phyloP scores from a whole-genome alignment of 2,113 vertebrate genomes.

The Microcebus ravelobensis region DNA sequence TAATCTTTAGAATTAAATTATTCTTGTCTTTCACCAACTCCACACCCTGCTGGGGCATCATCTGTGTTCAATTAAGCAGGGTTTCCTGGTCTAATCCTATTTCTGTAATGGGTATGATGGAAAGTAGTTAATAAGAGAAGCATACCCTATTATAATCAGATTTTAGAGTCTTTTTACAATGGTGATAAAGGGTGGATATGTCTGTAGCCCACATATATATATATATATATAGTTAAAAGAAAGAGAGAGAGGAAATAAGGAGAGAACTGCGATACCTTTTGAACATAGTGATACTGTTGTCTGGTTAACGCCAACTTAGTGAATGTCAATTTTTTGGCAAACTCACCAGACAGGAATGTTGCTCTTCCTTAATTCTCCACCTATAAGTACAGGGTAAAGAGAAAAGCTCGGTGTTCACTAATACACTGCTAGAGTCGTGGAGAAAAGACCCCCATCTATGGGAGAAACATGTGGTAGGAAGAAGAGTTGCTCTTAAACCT shows the following conservation, averaged over 20 bases:
- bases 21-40: conserved; percentile 13
- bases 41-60: background rate
- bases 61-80: conserved; percentile 40
- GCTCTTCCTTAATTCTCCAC: background rate
- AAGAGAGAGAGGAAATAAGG: background rate
- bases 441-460: background rate
- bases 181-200: background rate
- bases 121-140: background rate
- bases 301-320: background rate
- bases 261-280: background rate
- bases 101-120: background rate
- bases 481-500: background rate
- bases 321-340: background rate
- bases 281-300: background rate
- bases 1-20: conserved; percentile 41
- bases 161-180: background rate
- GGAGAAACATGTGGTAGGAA: background rate
- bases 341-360: background rate
- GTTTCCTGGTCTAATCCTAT: background rate
- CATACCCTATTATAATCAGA: background rate
- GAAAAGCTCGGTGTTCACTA: background rate
- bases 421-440: background rate
- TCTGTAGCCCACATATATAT: background rate
- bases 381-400: background rate
- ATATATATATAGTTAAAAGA: background rate